Conservation (phyloP, 2,888 invertebrate genomes). For the Lottia scabra region DNA sequence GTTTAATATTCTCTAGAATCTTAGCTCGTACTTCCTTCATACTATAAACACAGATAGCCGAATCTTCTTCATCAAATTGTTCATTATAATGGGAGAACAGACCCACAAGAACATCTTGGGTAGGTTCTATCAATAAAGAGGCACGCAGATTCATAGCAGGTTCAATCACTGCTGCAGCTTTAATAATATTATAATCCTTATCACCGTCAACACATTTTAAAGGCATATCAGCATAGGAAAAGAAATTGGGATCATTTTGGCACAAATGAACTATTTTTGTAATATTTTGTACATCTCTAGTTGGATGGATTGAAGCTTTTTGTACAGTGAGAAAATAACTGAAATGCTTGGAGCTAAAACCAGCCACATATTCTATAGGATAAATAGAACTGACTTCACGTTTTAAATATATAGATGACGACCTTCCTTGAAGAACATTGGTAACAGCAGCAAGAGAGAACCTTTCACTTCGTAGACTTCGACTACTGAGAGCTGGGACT, state of each 20-base stretch:
- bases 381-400: constrained; percentile 43
- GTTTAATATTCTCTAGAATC: constrained; percentile 50
- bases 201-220: constrained; percentile 82
- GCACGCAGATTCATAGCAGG: constrained; percentile 92
- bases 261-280: constrained; percentile 95
- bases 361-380: constrained; percentile 56
- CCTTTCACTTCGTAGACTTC: constrained; percentile 43
- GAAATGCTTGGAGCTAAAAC: constrained; percentile 57
- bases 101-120: constrained; percentile 46
- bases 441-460: constrained; percentile 43
- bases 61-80: constrained; percentile 33
- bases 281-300: constrained; percentile 70
- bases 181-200: constrained; percentile 84
- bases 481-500: constrained; percentile 92
- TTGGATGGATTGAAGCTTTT: constrained; percentile 72
- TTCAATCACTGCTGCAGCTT: constrained; percentile 93
- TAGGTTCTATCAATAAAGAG: constrained; percentile 65
- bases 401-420: constrained; percentile 46
- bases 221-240: constrained; percentile 98
- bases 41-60: constrained; percentile 58
- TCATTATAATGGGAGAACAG: constrained; percentile 82
- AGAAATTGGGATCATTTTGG: constrained; percentile 94
- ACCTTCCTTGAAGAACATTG: constrained; percentile 39
- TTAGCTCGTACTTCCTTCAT: constrained; percentile 52
- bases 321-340: constrained; percentile 83